Evolutionary conservation across 2,797 vertebrate genomes (phyloP).

Genomic region (Mormyrops boulengeri): DNA sequence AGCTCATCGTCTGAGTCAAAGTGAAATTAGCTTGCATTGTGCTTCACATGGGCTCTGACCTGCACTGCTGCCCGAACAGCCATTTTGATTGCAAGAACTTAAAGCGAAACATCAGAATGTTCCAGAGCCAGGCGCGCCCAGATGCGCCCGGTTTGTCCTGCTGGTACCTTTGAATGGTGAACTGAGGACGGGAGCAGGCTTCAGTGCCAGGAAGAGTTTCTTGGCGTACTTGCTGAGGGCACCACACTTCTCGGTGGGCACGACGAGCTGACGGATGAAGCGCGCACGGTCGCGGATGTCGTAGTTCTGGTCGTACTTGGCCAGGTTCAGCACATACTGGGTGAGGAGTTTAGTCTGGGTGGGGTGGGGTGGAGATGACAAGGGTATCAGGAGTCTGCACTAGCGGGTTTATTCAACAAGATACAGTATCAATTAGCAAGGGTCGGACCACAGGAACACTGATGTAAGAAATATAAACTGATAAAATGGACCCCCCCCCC

Average conservation of each 20-base stretch:
- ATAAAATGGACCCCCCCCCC: background rate
- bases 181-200: conserved; percentile 87
- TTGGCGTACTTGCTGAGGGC: conserved; percentile 93
- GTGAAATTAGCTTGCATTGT: too few relatives aligned
- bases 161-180: conserved; percentile 93
- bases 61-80: background rate
- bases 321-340: conserved; percentile 93
- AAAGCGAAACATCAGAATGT: background rate
- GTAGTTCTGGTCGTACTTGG: conserved; percentile 97
- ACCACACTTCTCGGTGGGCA: conserved; percentile 88
- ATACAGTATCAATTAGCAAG: background rate
- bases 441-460: background rate
- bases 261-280: conserved; percentile 93
- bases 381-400: background rate
- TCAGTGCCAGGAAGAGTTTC: conserved; percentile 94
- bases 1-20: too few relatives aligned
- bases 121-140: background rate
- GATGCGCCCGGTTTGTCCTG: background rate
- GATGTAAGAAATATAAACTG: background rate
- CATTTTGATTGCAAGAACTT: background rate
- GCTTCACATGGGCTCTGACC: background rate
- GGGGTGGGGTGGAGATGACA: background rate
- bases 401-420: background rate
- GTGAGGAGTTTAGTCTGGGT: conserved; percentile 90
- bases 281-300: conserved; percentile 93